Evolutionary conservation across 2,113 vertebrate species (phyloP).

Genomic region (Saguinus midas): DNA sequence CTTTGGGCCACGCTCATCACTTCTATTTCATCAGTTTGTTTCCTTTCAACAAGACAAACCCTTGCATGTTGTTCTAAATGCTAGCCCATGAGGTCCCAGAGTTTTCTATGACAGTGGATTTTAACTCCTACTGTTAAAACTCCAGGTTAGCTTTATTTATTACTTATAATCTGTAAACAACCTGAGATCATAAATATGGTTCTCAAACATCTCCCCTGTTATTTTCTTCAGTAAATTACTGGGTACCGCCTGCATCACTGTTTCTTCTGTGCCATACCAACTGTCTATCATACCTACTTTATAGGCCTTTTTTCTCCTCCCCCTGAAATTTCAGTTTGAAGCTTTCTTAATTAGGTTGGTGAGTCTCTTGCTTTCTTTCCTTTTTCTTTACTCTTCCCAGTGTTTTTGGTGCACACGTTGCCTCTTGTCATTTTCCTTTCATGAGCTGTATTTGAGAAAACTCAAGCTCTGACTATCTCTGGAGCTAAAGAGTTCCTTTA

Average conservation of each 20-base stretch:
- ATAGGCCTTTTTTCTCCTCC: background rate
- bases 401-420: background rate
- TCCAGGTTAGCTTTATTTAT: conserved; percentile 56
- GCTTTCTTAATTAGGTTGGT: conserved; percentile 29
- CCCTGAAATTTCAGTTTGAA: conserved; percentile 42
- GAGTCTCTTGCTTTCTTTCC: background rate
- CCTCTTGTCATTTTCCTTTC: conserved; percentile 10
- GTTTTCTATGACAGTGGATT: background rate
- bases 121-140: conserved; percentile 31
- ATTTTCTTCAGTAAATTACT: conserved; percentile 60
- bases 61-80: conserved; percentile 33
- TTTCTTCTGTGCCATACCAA: background rate
- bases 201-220: conserved; percentile 47
- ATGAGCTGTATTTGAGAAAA: conserved; percentile 13
- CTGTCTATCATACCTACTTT: conserved; percentile 30
- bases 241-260: background rate
- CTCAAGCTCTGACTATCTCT: background rate
- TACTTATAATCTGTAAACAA: conserved; percentile 51
- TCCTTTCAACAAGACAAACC: conserved; percentile 37
- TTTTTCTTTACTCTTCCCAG: conserved; percentile 3
- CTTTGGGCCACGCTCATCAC: background rate
- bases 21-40: conserved; percentile 7
- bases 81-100: background rate
- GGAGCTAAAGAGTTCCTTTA: background rate
- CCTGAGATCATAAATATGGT: conserved; percentile 51